Percentiles rank a stretch among this genome's conserved stretches.
These are phyloP conservation scores for Streblospio benedicti DNA, from an alignment of 1,140 invertebrate species.

Conservation along the genomic window DNA sequence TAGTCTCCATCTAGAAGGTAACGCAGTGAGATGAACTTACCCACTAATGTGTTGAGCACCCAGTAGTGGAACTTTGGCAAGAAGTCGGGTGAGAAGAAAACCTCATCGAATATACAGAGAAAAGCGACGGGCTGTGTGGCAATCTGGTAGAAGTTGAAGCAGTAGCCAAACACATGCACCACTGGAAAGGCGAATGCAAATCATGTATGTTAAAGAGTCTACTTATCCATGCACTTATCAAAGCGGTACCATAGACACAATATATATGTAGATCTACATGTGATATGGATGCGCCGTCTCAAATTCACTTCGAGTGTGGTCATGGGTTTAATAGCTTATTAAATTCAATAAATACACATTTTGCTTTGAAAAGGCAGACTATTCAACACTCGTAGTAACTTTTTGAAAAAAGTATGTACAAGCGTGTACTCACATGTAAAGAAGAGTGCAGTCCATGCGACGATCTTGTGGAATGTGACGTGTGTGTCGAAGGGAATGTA, in stretches of 20 bases:
- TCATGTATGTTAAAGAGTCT: constrained; percentile 1
- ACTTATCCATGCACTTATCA: background rate
- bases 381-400: too few relatives aligned
- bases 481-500: constrained; percentile 96
- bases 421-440: constrained; percentile 57
- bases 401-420: too few relatives aligned
- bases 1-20: too few relatives aligned
- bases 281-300: too few relatives aligned
- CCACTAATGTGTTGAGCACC: constrained; percentile 89
- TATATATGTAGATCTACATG: too few relatives aligned
- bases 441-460: constrained; percentile 90
- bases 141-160: constrained; percentile 98
- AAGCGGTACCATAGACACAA: background rate
- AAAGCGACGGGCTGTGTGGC: constrained; percentile 91
- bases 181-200: constrained; percentile 59
- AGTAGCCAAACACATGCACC: constrained; percentile 81
- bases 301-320: too few relatives aligned
- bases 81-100: constrained; percentile 67
- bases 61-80: constrained; percentile 84
- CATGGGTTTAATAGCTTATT: too few relatives aligned
- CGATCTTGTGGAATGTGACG: constrained; percentile 97
- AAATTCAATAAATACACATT: too few relatives aligned
- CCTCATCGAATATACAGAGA: constrained; percentile 86
- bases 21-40: too few relatives aligned
- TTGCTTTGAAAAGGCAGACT: too few relatives aligned